These are phyloP conservation scores for Emydura subglobosa DNA, from an alignment of 2,113 vertebrate genomes.

Conservation along the genomic window DNA sequence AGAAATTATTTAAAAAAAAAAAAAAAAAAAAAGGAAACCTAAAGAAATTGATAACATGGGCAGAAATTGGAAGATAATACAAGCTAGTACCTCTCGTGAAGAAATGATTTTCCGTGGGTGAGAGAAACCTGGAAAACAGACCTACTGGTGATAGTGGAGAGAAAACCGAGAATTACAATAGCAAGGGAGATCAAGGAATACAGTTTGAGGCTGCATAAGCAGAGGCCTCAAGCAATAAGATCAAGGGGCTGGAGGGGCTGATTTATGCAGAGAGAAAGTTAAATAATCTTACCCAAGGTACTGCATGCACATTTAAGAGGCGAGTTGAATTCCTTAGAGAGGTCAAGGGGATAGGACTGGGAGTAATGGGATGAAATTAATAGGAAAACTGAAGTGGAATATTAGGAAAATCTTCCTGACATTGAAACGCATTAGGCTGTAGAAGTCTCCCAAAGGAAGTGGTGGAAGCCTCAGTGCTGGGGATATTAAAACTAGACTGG, in stretches of 20 bases:
- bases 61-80: conserved; percentile 56
- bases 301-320: not conserved
- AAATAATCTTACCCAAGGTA: accelerated
- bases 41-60: not conserved
- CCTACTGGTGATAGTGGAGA: conserved; percentile 15
- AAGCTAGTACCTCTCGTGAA: conserved; percentile 50
- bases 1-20: not conserved
- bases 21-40: not conserved
- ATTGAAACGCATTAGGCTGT: not conserved
- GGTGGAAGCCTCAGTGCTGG: not conserved
- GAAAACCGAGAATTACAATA: not conserved
- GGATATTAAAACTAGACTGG: not conserved
- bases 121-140: not conserved
- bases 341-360: not conserved
- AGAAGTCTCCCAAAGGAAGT: not conserved
- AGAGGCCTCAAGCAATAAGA: not conserved
- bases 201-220: not conserved
- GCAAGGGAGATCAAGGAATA: not conserved
- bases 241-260: not conserved
- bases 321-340: not conserved
- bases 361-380: not conserved
- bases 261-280: not conserved
- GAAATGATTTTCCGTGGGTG: conserved; percentile 37
- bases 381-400: not conserved
- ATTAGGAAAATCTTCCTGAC: not conserved